These are phyloP conservation scores for Adelphocoris suturalis DNA, from an alignment of 2,888 invertebrate genomes.

Conservation along the genomic window DNA sequence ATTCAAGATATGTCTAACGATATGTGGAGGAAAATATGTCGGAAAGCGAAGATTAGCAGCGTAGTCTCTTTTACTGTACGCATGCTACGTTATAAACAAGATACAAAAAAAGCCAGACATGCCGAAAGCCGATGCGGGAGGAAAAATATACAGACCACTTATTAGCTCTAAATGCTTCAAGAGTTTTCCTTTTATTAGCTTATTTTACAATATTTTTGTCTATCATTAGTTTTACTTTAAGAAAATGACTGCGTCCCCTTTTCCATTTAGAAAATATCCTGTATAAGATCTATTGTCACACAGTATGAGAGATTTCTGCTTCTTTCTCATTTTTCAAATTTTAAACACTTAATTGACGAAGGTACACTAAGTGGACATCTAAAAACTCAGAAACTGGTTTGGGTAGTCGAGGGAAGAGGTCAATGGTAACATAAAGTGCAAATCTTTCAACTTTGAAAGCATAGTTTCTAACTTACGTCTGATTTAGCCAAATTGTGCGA, in stretches of 20 bases:
- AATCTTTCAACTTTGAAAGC: conserved; percentile 17
- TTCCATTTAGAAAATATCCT: conserved; percentile 75
- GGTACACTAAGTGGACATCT: conserved; percentile 70
- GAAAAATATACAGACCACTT: conserved; percentile 70
- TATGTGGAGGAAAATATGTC: conserved; percentile 60
- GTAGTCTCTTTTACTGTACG: conserved; percentile 37
- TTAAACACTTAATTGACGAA: conserved; percentile 74
- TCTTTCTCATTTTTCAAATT: conserved; percentile 54
- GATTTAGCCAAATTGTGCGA: conserved; percentile 64
- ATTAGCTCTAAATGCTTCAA: conserved; percentile 55
- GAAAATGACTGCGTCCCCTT: conserved; percentile 71
- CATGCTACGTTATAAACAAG: conserved; percentile 43
- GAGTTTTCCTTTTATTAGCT: conserved; percentile 55
- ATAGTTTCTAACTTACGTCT: conserved; percentile 15
- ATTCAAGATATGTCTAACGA: conserved; percentile 61
- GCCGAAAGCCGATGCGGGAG: conserved; percentile 60
- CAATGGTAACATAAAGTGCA: conserved; percentile 4
- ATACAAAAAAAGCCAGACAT: conserved; percentile 52
- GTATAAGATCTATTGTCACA: conserved; percentile 76
- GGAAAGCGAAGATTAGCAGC: conserved; percentile 66
- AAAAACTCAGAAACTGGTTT: background rate
- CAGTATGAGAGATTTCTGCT: conserved; percentile 74
- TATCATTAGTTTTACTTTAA: conserved; percentile 56
- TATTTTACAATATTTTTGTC: conserved; percentile 52
- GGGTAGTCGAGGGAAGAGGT: background rate